Base-by-base conservation (phyloP, 1,140 invertebrate species). In the Charaxes varanes region DNA sequence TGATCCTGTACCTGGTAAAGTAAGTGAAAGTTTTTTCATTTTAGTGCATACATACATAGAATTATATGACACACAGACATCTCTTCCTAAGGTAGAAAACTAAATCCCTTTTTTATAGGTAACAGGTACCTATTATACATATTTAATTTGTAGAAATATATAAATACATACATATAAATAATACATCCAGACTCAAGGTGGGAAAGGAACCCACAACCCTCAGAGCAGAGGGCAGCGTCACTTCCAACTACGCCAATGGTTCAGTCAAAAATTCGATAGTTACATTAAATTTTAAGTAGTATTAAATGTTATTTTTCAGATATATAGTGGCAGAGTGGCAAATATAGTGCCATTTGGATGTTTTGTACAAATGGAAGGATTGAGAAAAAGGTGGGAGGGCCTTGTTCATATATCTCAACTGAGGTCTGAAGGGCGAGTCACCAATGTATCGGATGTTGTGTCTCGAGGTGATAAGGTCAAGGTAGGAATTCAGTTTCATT, bases 321-420 rank as follows among this genome's bases (percentile, higher is more conserved):
- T 99, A 60, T 99, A 99, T 72, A 88, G 89, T 52, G 98, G 97
- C 0, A 93, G 96, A 85, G 95, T 99, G 0, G 94, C 94, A 3
- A 99, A 97, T 62, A 94, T 99, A 47, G 95, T 98, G 15, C 90
- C 94, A 18, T 99, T 99, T 86, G 98, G 98, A 1, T 99, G 97
- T 81, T 99, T 99, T 86, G 95, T 99, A 0, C 95, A 97, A 78
- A 79, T 99, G 3, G 96, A 98, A 69, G 96, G 97, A 0, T 85
- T 99, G 4, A 88, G 91, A 30, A 89, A 91, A 38, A 87, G 94
- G 38, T 95, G 93, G 89, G 98, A 99, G 82, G 98, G 98, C 1
- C 85, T 99, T 0, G 96, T 99, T 4, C 98, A 99, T 66, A 98
- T 99, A 53, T 99, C 97, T 6, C 96, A 99, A 83, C 79, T 99